Evolutionary conservation across 2,888 invertebrate genomes (phyloP).

Genomic region (Thymelicus sylvestris): DNA sequence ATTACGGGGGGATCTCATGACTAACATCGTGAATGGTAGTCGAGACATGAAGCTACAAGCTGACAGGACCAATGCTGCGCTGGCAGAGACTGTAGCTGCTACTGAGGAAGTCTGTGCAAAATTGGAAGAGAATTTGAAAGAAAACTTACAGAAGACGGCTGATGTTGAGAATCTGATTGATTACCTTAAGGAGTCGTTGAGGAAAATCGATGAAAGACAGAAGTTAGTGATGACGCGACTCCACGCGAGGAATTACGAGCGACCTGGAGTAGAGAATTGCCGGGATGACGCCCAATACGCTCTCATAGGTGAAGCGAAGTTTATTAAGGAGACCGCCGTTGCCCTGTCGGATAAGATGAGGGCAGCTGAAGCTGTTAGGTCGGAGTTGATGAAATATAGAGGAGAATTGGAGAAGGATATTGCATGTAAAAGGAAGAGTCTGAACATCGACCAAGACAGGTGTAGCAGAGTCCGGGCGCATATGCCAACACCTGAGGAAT

Average conservation of each 20-base stretch:
- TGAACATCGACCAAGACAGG: slow-evolving; percentile 88
- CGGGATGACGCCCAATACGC: slow-evolving; percentile 92
- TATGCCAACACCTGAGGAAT: slow-evolving; percentile 88
- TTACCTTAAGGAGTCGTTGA: slow-evolving; percentile 87
- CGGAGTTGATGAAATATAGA: slow-evolving; percentile 85
- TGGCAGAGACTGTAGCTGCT: slow-evolving; percentile 89
- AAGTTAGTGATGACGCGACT: slow-evolving; percentile 94
- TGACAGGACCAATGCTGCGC: slow-evolving; percentile 90
- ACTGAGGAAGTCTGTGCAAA: slow-evolving; percentile 88
- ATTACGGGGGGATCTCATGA: slow-evolving; percentile 88
- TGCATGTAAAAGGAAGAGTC: slow-evolving; percentile 88
- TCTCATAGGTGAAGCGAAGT: slow-evolving; percentile 89
- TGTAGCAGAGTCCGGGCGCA: slow-evolving; percentile 86
- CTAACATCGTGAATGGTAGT: slow-evolving; percentile 90
- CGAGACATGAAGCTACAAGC: slow-evolving; percentile 93
- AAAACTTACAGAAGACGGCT: slow-evolving; percentile 90
- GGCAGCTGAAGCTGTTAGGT: slow-evolving; percentile 83
- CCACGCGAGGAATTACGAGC: slow-evolving; percentile 86
- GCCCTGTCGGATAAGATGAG: slow-evolving; percentile 86
- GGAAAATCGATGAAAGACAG: slow-evolving; percentile 89
- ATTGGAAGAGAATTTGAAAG: slow-evolving; percentile 88
- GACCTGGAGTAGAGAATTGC: slow-evolving; percentile 93
- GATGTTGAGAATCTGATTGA: slow-evolving; percentile 91
- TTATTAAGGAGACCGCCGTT: slow-evolving; percentile 70
- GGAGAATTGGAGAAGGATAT: slow-evolving; percentile 89